phyloP scores from a whole-genome alignment of 2,797 vertebrate species.

The Paratrypauchen microcephalus region DNA sequence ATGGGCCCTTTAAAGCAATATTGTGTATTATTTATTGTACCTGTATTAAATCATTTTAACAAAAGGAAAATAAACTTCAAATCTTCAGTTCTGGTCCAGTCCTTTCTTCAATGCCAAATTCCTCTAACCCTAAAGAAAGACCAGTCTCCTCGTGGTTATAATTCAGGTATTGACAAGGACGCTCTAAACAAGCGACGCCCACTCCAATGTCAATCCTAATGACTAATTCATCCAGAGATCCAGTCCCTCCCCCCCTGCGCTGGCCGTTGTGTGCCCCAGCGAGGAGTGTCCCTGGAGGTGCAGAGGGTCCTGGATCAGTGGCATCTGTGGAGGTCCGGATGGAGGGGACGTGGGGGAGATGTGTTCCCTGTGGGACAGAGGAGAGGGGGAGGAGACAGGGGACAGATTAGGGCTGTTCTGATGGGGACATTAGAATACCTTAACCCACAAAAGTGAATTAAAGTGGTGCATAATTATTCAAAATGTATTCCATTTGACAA shows the following conservation, averaged over 20 bases:
- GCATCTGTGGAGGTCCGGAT: constrained; percentile 68
- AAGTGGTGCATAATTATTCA: constrained; percentile 27
- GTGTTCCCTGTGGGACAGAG: constrained; percentile 67
- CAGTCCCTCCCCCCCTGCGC: constrained; percentile 55
- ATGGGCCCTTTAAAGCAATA: too few species aligned
- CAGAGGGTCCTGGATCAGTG: constrained; percentile 58
- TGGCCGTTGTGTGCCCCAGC: constrained; percentile 40
- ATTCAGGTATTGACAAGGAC: constrained; percentile 54
- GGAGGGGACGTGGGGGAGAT: constrained; percentile 47
- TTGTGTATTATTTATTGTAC: too few species aligned
- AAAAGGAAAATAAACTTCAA: background rate
- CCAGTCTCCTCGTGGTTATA: background rate
- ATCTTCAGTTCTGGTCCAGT: background rate
- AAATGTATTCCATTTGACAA: background rate
- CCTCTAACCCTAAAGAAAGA: background rate
- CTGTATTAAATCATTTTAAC: background rate
- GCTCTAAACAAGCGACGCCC: constrained; percentile 55
- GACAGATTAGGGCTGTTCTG: background rate
- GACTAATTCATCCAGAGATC: constrained; percentile 80
- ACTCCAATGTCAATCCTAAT: constrained; percentile 75
- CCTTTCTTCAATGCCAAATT: background rate
- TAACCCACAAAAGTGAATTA: background rate
- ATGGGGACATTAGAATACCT: background rate
- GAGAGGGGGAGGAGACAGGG: constrained; percentile 21
- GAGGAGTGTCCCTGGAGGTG: constrained; percentile 59